Evolutionary conservation across 2,113 vertebrate species (phyloP).

Genomic region (Cheilinus undulatus): DNA sequence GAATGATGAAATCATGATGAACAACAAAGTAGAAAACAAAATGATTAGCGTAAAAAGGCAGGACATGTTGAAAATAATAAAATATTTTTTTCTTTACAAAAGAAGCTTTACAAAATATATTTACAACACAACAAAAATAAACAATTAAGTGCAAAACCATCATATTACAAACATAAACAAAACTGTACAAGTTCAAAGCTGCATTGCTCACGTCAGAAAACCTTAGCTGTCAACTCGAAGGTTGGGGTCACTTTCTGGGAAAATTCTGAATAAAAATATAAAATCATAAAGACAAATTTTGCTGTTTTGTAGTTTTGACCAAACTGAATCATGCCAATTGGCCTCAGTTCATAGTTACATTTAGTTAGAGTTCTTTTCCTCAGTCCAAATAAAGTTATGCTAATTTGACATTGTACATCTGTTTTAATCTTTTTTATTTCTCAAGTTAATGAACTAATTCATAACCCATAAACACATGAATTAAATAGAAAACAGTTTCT

Average conservation of each 20-base stretch:
- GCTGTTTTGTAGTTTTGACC: no score
- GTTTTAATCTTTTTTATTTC: no score
- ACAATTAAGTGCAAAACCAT: constrained; percentile 70
- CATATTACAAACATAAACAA: constrained; percentile 25
- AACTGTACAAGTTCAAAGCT: constrained; percentile 48
- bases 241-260: constrained; percentile 25
- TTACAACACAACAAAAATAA: constrained; percentile 54
- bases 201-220: constrained; percentile 25
- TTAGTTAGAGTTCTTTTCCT: no score
- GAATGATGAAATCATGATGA: background rate
- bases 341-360: no score
- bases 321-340: no score
- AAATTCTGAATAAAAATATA: background rate
- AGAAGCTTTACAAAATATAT: constrained; percentile 43
- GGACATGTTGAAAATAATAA: background rate
- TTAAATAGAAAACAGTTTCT: no score
- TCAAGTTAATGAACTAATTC: no score
- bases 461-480: no score
- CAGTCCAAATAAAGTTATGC: no score
- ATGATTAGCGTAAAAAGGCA: constrained; percentile 18
- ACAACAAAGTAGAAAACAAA: constrained; percentile 1
- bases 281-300: no score
- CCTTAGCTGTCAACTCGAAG: constrained; percentile 39
- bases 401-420: no score
- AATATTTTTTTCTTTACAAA: constrained; percentile 36